These are phyloP conservation scores for Sminthurinus aureus DNA, from an alignment of 2,888 invertebrate species.

Conservation along the genomic window DNA sequence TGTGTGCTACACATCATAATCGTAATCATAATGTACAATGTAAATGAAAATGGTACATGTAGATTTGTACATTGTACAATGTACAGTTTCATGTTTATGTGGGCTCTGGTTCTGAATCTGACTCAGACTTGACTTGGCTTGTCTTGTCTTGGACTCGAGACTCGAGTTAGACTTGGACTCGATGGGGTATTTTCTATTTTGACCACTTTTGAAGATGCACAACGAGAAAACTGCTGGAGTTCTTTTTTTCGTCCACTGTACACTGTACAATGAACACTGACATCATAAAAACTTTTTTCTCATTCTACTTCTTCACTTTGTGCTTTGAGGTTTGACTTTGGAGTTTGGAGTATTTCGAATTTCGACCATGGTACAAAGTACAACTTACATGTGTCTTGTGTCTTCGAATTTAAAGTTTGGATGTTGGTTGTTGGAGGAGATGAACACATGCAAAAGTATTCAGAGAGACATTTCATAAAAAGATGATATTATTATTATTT, in stretches of 20 bases:
- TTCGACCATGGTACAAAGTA: neutral
- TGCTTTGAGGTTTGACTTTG: too few relatives aligned
- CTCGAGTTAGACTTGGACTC: neutral
- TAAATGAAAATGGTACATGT: neutral
- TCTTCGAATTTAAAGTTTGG: too few relatives aligned
- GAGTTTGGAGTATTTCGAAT: too few relatives aligned
- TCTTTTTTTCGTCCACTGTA: constrained; percentile 8
- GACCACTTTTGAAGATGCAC: constrained; percentile 38
- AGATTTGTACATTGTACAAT: neutral
- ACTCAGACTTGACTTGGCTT: too few relatives aligned
- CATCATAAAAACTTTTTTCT: neutral
- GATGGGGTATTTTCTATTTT: constrained; percentile 43
- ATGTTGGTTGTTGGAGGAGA: neutral
- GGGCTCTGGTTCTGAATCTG: neutral
- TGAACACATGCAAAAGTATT: constrained; percentile 16
- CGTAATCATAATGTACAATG: too few relatives aligned
- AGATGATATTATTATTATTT: neutral
- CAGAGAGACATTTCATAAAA: constrained; percentile 4
- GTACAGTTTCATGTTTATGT: neutral
- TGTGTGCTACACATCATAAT: too few relatives aligned
- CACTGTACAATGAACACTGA: neutral
- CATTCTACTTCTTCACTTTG: neutral
- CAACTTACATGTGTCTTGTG: too few relatives aligned
- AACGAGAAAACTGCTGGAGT: constrained; percentile 34
- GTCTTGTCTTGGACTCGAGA: too few relatives aligned